Conservation (phyloP, 2,888 invertebrate genomes). For the Cryptus armator region DNA sequence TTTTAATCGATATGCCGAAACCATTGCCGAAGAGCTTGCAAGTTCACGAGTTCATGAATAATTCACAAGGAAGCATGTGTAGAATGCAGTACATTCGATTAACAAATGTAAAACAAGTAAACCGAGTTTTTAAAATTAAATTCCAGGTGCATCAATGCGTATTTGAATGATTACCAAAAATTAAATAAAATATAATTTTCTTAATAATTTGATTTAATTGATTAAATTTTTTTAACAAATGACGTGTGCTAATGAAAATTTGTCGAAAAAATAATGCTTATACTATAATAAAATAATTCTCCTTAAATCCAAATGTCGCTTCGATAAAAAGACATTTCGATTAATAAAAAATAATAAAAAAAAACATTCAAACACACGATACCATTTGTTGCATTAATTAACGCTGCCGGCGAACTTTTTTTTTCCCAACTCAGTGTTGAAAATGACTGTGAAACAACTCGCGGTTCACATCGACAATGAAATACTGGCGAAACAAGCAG, state of each 20-base stretch:
- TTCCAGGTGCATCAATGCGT: neutral
- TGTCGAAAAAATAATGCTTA: too few species aligned
- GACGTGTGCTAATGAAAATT: too few species aligned
- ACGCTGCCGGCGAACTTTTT: neutral
- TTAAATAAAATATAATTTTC: too few species aligned
- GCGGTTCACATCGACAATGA: neutral
- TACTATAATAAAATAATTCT: too few species aligned
- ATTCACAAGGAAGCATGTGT: neutral
- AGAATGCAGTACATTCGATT: too few species aligned
- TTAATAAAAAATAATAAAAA: neutral
- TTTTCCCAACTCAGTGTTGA: neutral
- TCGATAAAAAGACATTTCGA: too few species aligned
- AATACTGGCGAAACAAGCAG: neutral
- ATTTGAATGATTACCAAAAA: neutral
- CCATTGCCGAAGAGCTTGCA: neutral
- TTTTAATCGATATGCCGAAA: slow-evolving; percentile 15
- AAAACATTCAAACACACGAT: neutral
- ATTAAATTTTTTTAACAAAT: too few species aligned
- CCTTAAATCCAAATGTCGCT: too few species aligned
- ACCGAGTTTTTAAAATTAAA: neutral
- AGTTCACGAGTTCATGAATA: neutral
- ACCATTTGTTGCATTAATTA: neutral
- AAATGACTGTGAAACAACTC: slow-evolving; percentile 8
- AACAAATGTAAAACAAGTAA: too few species aligned
- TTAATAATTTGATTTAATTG: too few species aligned